phyloP scores from a whole-genome alignment of 2,888 invertebrate species.

The Dasypogon diadema region DNA sequence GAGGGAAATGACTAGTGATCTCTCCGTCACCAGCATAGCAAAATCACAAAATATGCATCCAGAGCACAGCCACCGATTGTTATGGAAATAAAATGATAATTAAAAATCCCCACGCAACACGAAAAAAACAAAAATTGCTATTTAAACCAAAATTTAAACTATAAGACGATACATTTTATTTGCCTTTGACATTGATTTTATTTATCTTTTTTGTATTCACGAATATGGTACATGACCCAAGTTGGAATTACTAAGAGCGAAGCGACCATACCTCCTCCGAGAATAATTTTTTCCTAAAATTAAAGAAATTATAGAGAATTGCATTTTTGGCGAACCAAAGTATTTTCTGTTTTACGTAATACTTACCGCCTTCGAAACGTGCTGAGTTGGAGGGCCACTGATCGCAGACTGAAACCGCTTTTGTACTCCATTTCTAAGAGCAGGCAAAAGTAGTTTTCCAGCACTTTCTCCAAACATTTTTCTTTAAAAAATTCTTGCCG shows the following conservation, averaged over 20 bases:
- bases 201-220: constrained; percentile 63
- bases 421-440: constrained; percentile 64
- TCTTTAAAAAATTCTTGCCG: too few species aligned
- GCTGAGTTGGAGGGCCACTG: constrained; percentile 65
- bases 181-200: too few species aligned
- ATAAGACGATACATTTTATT: too few species aligned
- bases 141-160: too few species aligned
- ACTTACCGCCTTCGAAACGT: constrained; percentile 66
- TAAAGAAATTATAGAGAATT: not conserved
- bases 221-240: constrained; percentile 66
- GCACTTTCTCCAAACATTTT: too few species aligned
- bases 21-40: too few species aligned
- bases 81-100: too few species aligned
- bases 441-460: constrained; percentile 64
- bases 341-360: constrained; percentile 61
- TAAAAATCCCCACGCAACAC: too few species aligned
- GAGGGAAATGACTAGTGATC: too few species aligned
- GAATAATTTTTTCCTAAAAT: constrained; percentile 63
- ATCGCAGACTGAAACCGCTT: constrained; percentile 65
- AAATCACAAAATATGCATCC: too few species aligned
- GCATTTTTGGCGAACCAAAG: not conserved
- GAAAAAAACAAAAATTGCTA: too few species aligned
- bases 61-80: too few species aligned
- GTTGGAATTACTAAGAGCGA: constrained; percentile 61
- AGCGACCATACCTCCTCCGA: constrained; percentile 64